A percentile compares a stretch with the other conserved stretches of the same genome.
Conservation (phyloP, 2,113 vertebrate genomes). For the Megaceryle torquata region DNA sequence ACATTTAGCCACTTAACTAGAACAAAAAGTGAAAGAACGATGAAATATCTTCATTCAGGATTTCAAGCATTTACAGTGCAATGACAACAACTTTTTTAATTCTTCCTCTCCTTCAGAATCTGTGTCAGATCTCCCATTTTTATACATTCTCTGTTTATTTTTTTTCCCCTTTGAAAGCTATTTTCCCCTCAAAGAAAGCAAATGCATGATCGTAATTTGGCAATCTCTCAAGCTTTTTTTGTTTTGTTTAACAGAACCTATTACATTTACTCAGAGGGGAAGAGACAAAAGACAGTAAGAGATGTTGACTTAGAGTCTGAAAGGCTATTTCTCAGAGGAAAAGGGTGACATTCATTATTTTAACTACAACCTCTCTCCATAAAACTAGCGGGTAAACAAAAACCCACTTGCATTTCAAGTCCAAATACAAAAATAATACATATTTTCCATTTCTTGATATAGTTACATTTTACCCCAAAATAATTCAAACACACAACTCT, state of each 20-base stretch:
- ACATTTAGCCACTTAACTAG: background rate
- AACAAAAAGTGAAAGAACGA: background rate
- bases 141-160: background rate
- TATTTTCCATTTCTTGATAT: background rate
- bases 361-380: background rate
- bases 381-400: background rate
- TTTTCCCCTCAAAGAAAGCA: background rate
- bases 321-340: background rate
- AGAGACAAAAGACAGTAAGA: background rate
- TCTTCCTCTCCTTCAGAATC: background rate
- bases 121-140: background rate
- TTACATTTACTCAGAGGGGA: background rate
- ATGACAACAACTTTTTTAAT: background rate
- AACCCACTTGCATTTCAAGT: background rate
- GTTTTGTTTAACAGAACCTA: background rate
- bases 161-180: background rate
- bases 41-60: background rate
- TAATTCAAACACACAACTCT: background rate
- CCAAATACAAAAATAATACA: background rate
- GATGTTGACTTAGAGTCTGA: background rate
- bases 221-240: background rate
- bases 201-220: background rate
- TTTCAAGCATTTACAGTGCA: background rate
- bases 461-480: background rate
- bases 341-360: background rate